phyloP scores from a whole-genome alignment of 2,113 vertebrate species.

The Oreochromis tanganicae region DNA sequence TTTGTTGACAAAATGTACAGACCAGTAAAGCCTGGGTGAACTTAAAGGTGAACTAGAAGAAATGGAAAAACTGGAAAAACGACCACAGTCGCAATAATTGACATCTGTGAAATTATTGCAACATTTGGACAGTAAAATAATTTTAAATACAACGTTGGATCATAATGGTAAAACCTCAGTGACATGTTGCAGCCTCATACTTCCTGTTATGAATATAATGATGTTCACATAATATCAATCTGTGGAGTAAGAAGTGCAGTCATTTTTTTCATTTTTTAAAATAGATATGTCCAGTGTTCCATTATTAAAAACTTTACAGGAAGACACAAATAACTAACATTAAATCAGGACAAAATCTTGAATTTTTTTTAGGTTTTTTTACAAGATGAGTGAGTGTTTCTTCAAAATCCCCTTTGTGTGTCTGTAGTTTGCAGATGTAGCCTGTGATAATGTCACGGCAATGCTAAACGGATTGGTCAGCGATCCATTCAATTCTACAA shows the following conservation, averaged over 20 bases:
- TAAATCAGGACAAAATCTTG: background rate
- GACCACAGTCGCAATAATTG: background rate
- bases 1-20: background rate
- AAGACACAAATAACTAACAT: background rate
- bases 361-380: background rate
- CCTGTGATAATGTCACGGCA: conserved; percentile 77
- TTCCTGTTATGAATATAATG: background rate
- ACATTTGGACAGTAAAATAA: background rate
- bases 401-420: background rate
- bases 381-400: background rate
- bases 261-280: background rate
- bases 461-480: conserved; percentile 80
- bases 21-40: background rate
- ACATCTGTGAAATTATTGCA: background rate
- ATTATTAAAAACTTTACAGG: background rate
- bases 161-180: background rate
- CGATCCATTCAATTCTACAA: conserved; percentile 66
- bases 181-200: background rate
- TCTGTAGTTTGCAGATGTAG: conserved; percentile 79
- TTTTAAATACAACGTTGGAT: background rate
- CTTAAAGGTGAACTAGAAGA: background rate
- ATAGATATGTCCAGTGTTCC: background rate
- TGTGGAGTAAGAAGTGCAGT: background rate
- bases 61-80: background rate
- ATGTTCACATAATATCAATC: background rate